Evolutionary conservation across 2,113 vertebrate genomes (phyloP), one percentile per base, ranked within the genome.

Genomic region (Gopherus flavomarginatus): DNA sequence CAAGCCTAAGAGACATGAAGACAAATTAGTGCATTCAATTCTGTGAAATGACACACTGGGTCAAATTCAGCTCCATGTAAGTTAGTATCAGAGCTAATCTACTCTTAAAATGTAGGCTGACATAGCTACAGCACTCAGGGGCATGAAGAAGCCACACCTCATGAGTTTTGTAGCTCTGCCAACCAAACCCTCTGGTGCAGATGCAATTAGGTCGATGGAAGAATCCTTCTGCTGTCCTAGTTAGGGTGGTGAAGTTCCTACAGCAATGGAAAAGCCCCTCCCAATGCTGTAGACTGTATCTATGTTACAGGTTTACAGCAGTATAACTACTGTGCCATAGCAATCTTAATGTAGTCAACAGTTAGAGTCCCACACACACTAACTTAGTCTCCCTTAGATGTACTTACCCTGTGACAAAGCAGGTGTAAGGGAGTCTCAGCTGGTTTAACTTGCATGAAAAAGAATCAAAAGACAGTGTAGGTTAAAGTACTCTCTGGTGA

Each of bases 361-460:
- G 62, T n/a, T 69, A 69, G 65, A n/a, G 1, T 6, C 0, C 7
- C 83, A 78, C 14, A 4, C 1, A 0, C 94, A 52, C 0, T 0
- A 44, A 65, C 24, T 77, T 78, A 8, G 35, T 7, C 54, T 4
- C 65, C 49, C 8, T n/a, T 65, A 35, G 17, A 69, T 8, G 17
- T 52, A 24, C 38, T 22, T 86, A 3, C 52, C 50, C 13, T 50
- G 50, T 50, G 50, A 50, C 14, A 50, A 50, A 50, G 13, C 50
- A 50, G 50, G 50, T 50, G 42, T 7, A 26, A 83, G 53, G 79
- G 92, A 85, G 35, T 85, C 88, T 27, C 38, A 75, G 69, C 19
- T 77, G 42, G 72, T 44, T 44, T 44, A 77, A 44, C 42, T 27
- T 47, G 26, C 11, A 77, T 14, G 22, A 77, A 44, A 69, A 47